Evolutionary conservation across 2,888 invertebrate species (phyloP).

Genomic region (Cyaniris semiargus): DNA sequence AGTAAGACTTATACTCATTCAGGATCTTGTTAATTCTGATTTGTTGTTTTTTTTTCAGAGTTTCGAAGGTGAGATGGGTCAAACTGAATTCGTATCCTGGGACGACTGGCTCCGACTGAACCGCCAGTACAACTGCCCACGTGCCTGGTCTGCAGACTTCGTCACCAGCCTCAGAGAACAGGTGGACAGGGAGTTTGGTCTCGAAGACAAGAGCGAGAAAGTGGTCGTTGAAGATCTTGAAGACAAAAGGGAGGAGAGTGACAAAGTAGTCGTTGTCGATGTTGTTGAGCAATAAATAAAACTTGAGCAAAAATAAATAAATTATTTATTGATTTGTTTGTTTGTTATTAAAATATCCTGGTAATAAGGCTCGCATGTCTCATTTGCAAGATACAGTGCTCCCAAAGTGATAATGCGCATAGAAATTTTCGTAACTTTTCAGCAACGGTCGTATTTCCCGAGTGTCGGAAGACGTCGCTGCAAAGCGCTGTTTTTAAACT

Average conservation of each 20-base stretch:
- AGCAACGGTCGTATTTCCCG: too few relatives aligned
- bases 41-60: slow-evolving; percentile 49
- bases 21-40: too few relatives aligned
- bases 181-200: slow-evolving; percentile 30
- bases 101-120: slow-evolving; percentile 71
- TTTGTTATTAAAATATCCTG: too few relatives aligned
- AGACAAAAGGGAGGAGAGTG: background rate
- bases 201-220: background rate
- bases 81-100: slow-evolving; percentile 66
- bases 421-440: too few relatives aligned
- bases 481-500: too few relatives aligned
- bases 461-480: too few relatives aligned
- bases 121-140: slow-evolving; percentile 71
- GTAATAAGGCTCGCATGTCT: too few relatives aligned
- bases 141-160: slow-evolving; percentile 53
- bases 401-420: too few relatives aligned
- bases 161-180: slow-evolving; percentile 32
- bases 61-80: slow-evolving; percentile 68
- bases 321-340: too few relatives aligned
- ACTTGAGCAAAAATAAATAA: too few relatives aligned
- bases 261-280: background rate
- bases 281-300: background rate
- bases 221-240: background rate
- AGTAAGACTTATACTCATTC: too few relatives aligned
- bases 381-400: too few relatives aligned